Evolutionary conservation across 2,113 vertebrate genomes (phyloP), one percentile per base, ranked within the genome.

Genomic region (Malurus elegans): DNA sequence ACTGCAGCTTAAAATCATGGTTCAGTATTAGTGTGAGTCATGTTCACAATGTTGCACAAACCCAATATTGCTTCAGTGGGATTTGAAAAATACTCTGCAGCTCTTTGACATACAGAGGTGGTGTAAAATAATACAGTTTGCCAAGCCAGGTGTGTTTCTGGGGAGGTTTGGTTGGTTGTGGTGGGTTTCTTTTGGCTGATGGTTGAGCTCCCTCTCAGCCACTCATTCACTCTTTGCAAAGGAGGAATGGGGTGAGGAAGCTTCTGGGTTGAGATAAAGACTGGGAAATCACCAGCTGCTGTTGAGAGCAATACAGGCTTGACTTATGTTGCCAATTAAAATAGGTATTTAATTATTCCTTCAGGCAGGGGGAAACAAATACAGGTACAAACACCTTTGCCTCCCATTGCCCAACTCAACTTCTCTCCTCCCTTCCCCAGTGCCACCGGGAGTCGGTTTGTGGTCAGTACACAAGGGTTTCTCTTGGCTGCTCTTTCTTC

Each of bases 1-100:
- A 23, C 17, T 42, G 31, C 48, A 53, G 20, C 38, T 24, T 72
- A 6, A 58, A 64, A 24, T 20, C 14, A 13, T 0, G 0, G 60
- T 58, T 78, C 54, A 24, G 0, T 42, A 10, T 48, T 76, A 8
- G 14, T n/a, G 21, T 15, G n/a, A 53, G 26, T 62, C 38, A 15
- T 14, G 19, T 32, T 71, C 47, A 56, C 7, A 0, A 17, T 23
- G 29, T 45, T 47, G 6, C 1, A 64, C 1, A 12, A 47, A 51
- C 9, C 10, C 5, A 14, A 0, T 28, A 9, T 28, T 44, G 21
- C 31, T 64, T 58, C 61, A 54, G 1, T 21, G 23, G 44, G 31
- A 47, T 48, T 67, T 51, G 3, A 61, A 81, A 26, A 32, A n/a
- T 8, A 23, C 0, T 4, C 47, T 73, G 44, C 60, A 72, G 36